These are phyloP conservation scores for Darevskia mixta DNA, from an alignment of 2,797 vertebrate species.

Conservation along the genomic window DNA sequence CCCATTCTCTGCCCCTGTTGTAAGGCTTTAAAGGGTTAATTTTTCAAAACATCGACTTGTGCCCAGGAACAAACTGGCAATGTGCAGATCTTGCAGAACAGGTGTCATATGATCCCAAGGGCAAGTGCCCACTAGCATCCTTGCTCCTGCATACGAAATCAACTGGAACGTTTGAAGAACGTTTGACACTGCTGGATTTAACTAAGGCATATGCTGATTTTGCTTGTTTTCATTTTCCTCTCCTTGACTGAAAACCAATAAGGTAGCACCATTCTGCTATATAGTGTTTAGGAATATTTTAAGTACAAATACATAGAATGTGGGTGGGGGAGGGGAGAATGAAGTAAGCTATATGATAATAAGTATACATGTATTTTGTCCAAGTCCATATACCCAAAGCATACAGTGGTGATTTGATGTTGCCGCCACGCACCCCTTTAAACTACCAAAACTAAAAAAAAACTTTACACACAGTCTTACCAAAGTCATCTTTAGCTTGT, in stretches of 20 bases:
- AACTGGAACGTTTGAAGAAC: too few relatives aligned
- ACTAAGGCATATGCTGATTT: too few relatives aligned
- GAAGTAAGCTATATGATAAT: too few relatives aligned
- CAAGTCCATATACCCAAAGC: too few relatives aligned
- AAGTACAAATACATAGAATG: background rate
- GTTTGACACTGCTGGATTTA: too few relatives aligned
- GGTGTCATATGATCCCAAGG: background rate
- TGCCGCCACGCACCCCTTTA: background rate
- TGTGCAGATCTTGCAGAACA: background rate
- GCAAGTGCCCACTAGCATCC: background rate
- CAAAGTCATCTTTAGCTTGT: conserved; percentile 96
- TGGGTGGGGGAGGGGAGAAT: too few relatives aligned
- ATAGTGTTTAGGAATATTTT: background rate
- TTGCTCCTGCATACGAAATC: background rate
- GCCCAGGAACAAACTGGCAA: too few relatives aligned
- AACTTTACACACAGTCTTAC: conserved; percentile 68
- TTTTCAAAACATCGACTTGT: too few relatives aligned
- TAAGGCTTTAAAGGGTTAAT: too few relatives aligned
- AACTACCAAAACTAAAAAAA: background rate
- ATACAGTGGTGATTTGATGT: background rate
- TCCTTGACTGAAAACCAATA: background rate
- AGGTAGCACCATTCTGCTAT: background rate
- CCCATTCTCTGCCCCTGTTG: too few relatives aligned
- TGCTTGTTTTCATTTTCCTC: background rate
- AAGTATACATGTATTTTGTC: background rate